Percentiles rank a stretch among this genome's conserved stretches.
phyloP scores from a whole-genome alignment of 35 echinoderm and acorn worm genomes.

The Heliocidaris erythrogramma region DNA sequence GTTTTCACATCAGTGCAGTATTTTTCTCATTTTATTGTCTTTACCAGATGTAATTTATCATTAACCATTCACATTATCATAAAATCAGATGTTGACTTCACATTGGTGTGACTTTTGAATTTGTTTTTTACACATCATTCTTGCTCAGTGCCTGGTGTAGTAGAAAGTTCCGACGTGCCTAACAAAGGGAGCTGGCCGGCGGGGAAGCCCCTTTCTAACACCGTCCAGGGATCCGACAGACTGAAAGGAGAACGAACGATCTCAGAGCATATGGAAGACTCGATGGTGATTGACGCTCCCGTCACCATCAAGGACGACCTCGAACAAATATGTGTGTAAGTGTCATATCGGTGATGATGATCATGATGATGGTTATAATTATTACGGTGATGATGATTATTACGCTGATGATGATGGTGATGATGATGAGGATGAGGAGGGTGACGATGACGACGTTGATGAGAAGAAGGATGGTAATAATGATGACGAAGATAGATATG shows the following conservation, averaged over 20 bases:
- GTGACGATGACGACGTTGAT: constrained; percentile 22
- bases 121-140: too few relatives aligned
- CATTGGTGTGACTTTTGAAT: too few relatives aligned
- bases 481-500: constrained; percentile 36
- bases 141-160: constrained; percentile 14
- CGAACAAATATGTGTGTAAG: constrained; percentile 36
- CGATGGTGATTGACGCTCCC: constrained; percentile 15
- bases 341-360: not conserved
- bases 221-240: constrained; percentile 26
- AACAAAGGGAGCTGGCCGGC: constrained; percentile 23
- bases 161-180: constrained; percentile 23
- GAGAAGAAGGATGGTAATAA: not conserved
- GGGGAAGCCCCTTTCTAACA: constrained; percentile 29
- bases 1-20: too few relatives aligned
- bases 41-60: too few relatives aligned
- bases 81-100: too few relatives aligned
- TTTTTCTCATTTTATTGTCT: too few relatives aligned
- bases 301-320: constrained; percentile 36
- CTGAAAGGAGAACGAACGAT: not conserved
- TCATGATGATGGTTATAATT: not conserved
- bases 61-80: too few relatives aligned
- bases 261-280: constrained; percentile 25
- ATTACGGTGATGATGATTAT: constrained; percentile 29
- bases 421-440: not conserved
- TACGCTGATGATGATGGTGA: not conserved